phyloP scores from a whole-genome alignment of 2,113 vertebrate species.

The Cardinalis cardinalis region DNA sequence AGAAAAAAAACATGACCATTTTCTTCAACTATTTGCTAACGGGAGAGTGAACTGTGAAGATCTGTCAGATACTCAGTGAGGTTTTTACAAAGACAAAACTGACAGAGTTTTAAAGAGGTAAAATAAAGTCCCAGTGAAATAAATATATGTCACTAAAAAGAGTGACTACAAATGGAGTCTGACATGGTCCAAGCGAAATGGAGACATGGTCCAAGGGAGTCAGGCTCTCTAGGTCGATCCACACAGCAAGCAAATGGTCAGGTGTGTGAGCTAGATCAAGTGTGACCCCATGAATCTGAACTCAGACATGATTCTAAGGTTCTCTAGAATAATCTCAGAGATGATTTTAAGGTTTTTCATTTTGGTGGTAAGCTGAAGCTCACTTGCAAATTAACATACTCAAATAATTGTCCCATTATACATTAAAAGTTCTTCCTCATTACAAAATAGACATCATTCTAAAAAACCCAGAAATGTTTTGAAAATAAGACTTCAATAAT shows the following conservation, averaged over 20 bases:
- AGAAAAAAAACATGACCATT: background rate
- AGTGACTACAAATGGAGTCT: background rate
- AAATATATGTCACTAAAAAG: background rate
- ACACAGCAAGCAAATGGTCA: background rate
- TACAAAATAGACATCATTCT: background rate
- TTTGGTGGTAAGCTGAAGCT: background rate
- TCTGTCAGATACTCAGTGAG: background rate
- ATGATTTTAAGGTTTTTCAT: background rate
- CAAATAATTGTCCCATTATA: background rate
- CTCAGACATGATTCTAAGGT: background rate
- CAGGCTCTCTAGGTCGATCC: background rate
- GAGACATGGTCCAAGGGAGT: fast-evolving
- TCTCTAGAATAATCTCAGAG: background rate
- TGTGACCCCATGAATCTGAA: background rate
- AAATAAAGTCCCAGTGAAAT: background rate
- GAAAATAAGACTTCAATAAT: background rate
- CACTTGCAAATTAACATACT: background rate
- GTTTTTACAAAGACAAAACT: background rate
- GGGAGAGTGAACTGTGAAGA: background rate
- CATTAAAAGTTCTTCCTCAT: background rate
- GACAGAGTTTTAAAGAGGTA: background rate
- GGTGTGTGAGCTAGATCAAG: background rate
- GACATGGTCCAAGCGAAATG: background rate
- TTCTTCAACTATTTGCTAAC: background rate
- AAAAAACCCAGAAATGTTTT: background rate